Conservation (phyloP, 1,140 invertebrate species). For the Panagrolaimus sp. region DNA sequence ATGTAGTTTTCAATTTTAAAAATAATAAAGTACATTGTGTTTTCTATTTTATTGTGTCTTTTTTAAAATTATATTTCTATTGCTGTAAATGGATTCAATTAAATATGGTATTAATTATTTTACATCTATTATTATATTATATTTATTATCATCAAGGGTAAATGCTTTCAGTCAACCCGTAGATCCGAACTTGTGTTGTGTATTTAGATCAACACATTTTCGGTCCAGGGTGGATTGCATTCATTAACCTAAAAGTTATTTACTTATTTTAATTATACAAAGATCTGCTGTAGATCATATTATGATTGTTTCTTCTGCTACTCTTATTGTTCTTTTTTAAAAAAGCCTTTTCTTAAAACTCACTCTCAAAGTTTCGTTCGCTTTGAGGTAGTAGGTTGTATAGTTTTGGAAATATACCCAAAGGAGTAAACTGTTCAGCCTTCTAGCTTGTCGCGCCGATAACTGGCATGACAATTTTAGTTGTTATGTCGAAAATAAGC, state of each 20-base stretch:
- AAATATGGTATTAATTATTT: too few relatives aligned
- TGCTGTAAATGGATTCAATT: too few relatives aligned
- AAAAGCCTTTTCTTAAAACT: not conserved
- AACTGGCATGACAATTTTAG: not conserved
- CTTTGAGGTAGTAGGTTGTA: slow-evolving; percentile 56
- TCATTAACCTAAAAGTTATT: too few relatives aligned
- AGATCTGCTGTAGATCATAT: not conserved
- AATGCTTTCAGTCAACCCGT: slow-evolving; percentile 44
- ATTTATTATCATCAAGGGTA: too few relatives aligned
- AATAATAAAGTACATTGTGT: too few relatives aligned
- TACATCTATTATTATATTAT: too few relatives aligned
- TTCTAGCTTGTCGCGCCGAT: slow-evolving; percentile 38
- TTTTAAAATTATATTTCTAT: too few relatives aligned
- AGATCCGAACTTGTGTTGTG: slow-evolving; percentile 53
- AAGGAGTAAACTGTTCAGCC: slow-evolving; percentile 41
- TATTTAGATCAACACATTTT: slow-evolving; percentile 36
- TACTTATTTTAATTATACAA: too few relatives aligned
- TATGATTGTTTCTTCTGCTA: not conserved
- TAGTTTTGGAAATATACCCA: slow-evolving; percentile 45
- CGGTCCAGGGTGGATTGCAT: slow-evolving; percentile 42
- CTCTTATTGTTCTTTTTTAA: too few relatives aligned
- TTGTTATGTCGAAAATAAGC: not conserved
- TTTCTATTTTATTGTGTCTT: too few relatives aligned
- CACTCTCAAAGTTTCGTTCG: slow-evolving; percentile 1
- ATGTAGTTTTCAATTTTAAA: too few relatives aligned